Evolutionary conservation across 2,888 invertebrate species (phyloP).

Genomic region (Volucella inflata): DNA sequence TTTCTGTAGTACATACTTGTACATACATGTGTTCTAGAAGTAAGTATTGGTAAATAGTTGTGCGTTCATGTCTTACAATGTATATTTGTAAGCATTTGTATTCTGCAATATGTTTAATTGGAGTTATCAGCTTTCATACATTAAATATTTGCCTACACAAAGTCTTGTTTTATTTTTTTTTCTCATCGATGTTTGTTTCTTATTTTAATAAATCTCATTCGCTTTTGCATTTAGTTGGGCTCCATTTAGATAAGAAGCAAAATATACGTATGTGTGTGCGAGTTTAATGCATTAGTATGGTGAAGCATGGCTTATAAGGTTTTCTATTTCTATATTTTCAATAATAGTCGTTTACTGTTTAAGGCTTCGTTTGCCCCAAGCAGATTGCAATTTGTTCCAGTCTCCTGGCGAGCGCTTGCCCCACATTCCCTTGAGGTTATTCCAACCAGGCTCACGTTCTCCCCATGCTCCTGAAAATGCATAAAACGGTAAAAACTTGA

Average conservation of each 20-base stretch:
- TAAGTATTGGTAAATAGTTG: no score
- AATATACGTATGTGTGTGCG: not conserved
- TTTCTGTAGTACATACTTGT: no score
- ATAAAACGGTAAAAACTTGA: constrained; percentile 19
- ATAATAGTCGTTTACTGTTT: constrained; percentile 6
- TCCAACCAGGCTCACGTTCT: constrained; percentile 91
- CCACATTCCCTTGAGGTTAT: constrained; percentile 91
- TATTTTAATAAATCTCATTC: not conserved
- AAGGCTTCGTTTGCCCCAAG: constrained; percentile 83
- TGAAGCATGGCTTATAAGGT: not conserved
- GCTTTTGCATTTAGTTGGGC: no score
- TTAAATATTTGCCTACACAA: not conserved
- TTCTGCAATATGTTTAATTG: constrained; percentile 1
- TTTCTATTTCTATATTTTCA: not conserved
- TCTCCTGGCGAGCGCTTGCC: constrained; percentile 86
- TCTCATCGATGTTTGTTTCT: constrained; percentile 40
- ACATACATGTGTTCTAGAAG: no score
- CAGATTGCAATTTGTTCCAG: constrained; percentile 83
- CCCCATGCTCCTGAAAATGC: constrained; percentile 88
- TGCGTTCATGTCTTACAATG: not conserved
- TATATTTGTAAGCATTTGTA: not conserved
- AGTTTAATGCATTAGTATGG: not conserved
- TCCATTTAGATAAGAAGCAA: not conserved
- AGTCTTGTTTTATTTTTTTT: constrained; percentile 35
- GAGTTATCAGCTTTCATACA: constrained; percentile 51